Percentiles rank a stretch among this genome's conserved stretches.
phyloP scores from a whole-genome alignment of 2,888 invertebrate species.

The Ischnura elegans region DNA sequence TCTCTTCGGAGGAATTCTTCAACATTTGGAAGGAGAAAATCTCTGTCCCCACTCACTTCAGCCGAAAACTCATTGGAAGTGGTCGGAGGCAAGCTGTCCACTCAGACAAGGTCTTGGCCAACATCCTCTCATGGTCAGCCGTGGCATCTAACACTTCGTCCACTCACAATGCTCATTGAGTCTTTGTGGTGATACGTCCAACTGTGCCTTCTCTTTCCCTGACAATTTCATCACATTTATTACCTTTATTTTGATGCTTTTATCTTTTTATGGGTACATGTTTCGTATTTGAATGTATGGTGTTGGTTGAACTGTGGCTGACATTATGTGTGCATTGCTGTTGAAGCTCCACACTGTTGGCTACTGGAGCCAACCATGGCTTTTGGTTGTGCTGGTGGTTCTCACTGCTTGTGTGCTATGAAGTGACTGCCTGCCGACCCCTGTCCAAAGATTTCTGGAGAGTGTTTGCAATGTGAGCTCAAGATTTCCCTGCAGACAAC shows the following conservation, averaged over 20 bases:
- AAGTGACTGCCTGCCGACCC: too few species aligned
- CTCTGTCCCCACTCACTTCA: conserved; percentile 75
- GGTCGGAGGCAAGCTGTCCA: not conserved
- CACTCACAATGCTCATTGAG: not conserved
- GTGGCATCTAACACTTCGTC: not conserved
- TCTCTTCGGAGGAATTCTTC: conserved; percentile 78
- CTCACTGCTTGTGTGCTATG: too few species aligned
- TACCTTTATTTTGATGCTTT: not conserved
- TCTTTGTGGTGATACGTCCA: not conserved
- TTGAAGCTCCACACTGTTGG: too few species aligned
- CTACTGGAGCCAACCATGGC: too few species aligned
- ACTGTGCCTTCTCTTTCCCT: not conserved
- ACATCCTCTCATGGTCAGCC: not conserved
- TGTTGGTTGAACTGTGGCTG: not conserved
- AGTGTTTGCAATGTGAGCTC: too few species aligned
- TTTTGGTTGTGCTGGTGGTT: too few species aligned
- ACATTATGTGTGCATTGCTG: too few species aligned
- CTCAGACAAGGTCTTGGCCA: not conserved
- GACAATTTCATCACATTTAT: not conserved
- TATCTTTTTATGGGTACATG: too few species aligned
- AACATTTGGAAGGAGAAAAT: conserved; percentile 78
- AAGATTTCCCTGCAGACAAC: too few species aligned
- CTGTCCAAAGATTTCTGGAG: too few species aligned
- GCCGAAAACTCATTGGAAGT: conserved; percentile 26
- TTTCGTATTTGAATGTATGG: not conserved